Evolutionary conservation across 2,113 vertebrate genomes (phyloP).

Genomic region (Ovis canadensis): DNA sequence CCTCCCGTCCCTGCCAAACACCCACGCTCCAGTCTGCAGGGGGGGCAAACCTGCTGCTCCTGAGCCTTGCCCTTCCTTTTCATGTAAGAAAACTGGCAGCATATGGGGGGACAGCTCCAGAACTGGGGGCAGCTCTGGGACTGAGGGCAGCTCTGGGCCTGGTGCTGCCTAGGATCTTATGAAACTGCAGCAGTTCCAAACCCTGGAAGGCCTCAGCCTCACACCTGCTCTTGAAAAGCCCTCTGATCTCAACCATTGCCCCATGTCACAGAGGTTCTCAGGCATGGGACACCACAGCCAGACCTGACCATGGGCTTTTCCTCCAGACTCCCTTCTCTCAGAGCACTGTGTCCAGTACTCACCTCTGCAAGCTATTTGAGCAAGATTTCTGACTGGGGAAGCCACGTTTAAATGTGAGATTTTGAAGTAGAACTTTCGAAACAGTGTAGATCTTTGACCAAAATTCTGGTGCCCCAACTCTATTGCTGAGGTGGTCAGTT

Average conservation of each 20-base stretch:
- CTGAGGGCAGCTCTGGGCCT: background rate
- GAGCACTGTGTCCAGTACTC: background rate
- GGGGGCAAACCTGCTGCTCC: conserved; percentile 77
- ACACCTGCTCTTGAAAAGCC: background rate
- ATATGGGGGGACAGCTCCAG: background rate
- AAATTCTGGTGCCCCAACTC: background rate
- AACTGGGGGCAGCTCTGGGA: background rate
- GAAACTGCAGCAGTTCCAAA: background rate
- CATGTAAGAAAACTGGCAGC: conserved; percentile 75
- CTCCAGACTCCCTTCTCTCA: background rate
- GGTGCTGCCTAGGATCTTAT: background rate
- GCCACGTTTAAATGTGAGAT: background rate
- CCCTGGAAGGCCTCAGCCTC: too few relatives aligned
- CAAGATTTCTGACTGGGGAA: background rate
- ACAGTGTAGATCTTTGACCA: background rate
- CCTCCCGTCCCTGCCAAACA: conserved; percentile 56
- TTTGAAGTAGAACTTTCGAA: background rate
- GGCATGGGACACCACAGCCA: background rate
- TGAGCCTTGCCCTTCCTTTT: conserved; percentile 74
- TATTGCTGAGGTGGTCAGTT: fast-evolving
- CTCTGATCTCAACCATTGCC: background rate
- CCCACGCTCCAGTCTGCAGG: conserved; percentile 69
- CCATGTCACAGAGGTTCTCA: fast-evolving
- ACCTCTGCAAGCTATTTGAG: background rate
- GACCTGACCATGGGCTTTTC: background rate